Base-by-base conservation (phyloP, 2,113 vertebrate species). In the Osmerus eperlanus region DNA sequence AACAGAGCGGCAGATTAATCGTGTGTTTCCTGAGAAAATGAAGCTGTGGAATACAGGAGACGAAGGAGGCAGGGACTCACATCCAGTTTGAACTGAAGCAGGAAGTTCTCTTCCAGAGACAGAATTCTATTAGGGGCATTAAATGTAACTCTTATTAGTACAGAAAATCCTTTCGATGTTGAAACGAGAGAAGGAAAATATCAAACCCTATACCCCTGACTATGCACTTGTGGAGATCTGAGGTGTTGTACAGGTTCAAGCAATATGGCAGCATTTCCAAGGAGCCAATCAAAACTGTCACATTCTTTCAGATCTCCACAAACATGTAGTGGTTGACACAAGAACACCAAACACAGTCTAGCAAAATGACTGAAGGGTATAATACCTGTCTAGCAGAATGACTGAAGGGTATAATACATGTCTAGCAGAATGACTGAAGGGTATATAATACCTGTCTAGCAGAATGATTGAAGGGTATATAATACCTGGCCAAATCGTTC, bases 61-160 rank as follows among this genome's bases (percentile, higher is more conserved):
- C 1, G 4, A 6, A 15, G 4, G 70, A 56, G 1, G 47, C 0
- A 23, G 65, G 61, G 65, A 95, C 97, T 94, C 86, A 99, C 97
- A 84, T 97, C 95, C 89, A 99, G 94, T 79, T 94, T 87, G 84
- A 99, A 99, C 60, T 98, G 95, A 36, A 98, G 92, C 82, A 99
- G 91, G 78, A 99, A 99, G 87, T 99, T 99, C 83, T 99, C 96
- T 74, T 96, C 91, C 55, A 99, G 91, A 0, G 94, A 93, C 89
- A 99, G 86, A 81, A 99, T 98, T 89, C 97, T 99, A 60, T 83
- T 77, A 13, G 64, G 61, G 80, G 16, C 4, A 15, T 3, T 18
- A 3, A 18, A 65, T 18, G 16, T 2, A n/a, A 64, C 29, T 15
- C 15, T 29, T 32, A 2, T 19, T 65, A 4, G 15, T 3, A 18